Evolutionary conservation across 2,888 invertebrate genomes (phyloP), one percentile per base, ranked within the genome.

Genomic region (Serripes groenlandicus): DNA sequence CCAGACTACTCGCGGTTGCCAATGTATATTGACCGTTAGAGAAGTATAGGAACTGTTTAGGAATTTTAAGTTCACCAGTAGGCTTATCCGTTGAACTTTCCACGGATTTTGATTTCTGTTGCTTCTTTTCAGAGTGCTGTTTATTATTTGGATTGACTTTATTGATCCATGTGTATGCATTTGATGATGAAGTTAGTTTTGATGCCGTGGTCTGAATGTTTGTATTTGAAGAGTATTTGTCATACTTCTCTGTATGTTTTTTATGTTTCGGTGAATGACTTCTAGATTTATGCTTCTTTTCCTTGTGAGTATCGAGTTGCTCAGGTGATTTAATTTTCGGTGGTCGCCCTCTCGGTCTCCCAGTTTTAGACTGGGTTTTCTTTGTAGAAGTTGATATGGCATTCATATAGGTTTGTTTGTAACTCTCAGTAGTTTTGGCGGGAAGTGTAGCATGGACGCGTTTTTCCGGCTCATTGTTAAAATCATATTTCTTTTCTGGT

Each of bases 11-110:
- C 15, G 70, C 83, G 54, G 78, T 83, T 23, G 86, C 78, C 15
- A 86, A 73, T 1, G 86, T 86, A 49, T 86, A 86, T 58, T 86
- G 83, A 18, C 86, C 86, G 37, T 86, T 86, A 26, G 86, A 83
- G 49, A 83, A 86, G 28, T 78, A 78, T 52, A 86, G 37, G 30
- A 86, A 70, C 68, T 86, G 86, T 72, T 86, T 86, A 54, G 86
- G 86, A 74, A 86, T 86, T 72, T 81, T 75, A 34, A 80, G 74
- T 52, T 86, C 83, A 35, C 78, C 37, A 37, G 73, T 30, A 32
- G 66, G 74, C 35, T 56, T 76, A 35, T 78, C 76, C 30, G 15
- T 66, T 30, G 77, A 26, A 64, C 28, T 73, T 30, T 32, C 72
- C 1, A 66, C 26, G 23, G 62, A 34, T 75, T 83, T 83, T 58